Evolutionary conservation across 92 coral and sea anemone species (phyloP).

Genomic region (Parazoanthus swiftii): DNA sequence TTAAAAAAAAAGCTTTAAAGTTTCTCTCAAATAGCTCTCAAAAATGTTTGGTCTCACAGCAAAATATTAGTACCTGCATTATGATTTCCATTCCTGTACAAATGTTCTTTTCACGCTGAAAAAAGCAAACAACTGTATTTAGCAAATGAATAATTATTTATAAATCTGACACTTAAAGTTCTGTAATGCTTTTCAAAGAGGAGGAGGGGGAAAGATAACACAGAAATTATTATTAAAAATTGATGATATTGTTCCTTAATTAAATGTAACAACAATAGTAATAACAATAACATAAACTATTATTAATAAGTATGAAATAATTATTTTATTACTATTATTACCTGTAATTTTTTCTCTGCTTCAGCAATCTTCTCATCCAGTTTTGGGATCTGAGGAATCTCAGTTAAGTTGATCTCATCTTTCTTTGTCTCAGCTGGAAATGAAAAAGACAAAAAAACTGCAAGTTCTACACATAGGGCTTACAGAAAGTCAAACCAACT

Average conservation of each 20-base stretch:
- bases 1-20: background rate
- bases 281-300: too few relatives aligned
- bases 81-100: constrained; percentile 87
- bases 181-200: background rate
- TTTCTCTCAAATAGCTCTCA: too few relatives aligned
- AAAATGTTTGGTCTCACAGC: too few relatives aligned
- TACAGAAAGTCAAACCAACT: too few relatives aligned
- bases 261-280: too few relatives aligned
- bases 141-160: background rate
- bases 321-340: background rate
- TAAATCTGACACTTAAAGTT: background rate
- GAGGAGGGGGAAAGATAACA: too few relatives aligned
- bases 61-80: constrained; percentile 64
- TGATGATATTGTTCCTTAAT: too few relatives aligned
- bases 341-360: constrained; percentile 87
- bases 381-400: constrained; percentile 67
- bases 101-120: constrained; percentile 86
- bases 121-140: background rate
- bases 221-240: too few relatives aligned
- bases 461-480: background rate
- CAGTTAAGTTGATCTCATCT: constrained; percentile 37
- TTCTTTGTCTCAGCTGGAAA: constrained; percentile 9
- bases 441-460: background rate
- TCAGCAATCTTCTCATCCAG: constrained; percentile 79
- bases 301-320: too few relatives aligned